Evolutionary conservation across 2,113 vertebrate genomes (phyloP).

Genomic region (Burhinus oedicnemus): DNA sequence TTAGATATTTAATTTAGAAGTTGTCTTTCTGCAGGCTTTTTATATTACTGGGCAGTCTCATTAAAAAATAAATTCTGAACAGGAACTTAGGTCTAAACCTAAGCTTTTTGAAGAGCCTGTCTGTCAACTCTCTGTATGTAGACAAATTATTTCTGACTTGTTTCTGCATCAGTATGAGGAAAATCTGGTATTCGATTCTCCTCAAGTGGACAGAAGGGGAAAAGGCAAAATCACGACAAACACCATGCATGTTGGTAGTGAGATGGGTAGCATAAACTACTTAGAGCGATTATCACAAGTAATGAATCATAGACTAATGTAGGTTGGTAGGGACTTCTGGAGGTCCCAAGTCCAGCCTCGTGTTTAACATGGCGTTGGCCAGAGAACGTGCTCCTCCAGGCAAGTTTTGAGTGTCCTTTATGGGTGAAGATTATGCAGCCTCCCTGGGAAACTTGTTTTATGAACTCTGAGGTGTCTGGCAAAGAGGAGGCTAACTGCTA

Average conservation of each 20-base stretch:
- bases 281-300: neutral
- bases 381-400: neutral
- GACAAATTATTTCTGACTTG: neutral
- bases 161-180: neutral
- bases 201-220: neutral
- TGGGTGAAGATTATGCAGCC: neutral
- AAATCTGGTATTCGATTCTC: neutral
- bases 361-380: rapidly evolving
- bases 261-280: neutral
- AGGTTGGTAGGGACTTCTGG: neutral
- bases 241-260: neutral
- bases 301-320: neutral
- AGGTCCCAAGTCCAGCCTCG: neutral
- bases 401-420: neutral
- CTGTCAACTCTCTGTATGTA: neutral
- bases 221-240: neutral
- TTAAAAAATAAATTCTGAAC: neutral
- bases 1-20: neutral
- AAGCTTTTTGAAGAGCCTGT: neutral
- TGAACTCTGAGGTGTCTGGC: neutral
- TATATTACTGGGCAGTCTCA: neutral
- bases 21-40: neutral
- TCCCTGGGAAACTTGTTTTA: rapidly evolving
- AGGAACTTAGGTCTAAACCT: neutral
- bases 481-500: neutral